A percentile compares a stretch with the other conserved stretches of the same genome.
Evolutionary conservation across 2,888 invertebrate genomes (phyloP).

Genomic region (Emmelina monodactyla): DNA sequence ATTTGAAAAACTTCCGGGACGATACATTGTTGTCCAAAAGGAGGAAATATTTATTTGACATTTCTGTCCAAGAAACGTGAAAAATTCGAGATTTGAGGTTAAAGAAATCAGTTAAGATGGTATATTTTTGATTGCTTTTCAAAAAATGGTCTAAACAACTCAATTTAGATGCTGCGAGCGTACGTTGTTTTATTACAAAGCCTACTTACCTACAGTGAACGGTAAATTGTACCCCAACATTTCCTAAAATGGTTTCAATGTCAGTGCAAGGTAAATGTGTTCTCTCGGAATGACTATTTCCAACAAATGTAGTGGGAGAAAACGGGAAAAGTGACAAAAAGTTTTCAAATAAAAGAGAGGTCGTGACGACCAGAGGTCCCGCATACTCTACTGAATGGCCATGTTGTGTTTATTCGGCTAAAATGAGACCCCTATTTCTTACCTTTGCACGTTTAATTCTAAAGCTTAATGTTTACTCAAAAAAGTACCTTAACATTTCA

Average conservation of each 20-base stretch:
- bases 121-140: no score
- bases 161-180: not conserved
- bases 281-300: slow-evolving; percentile 29
- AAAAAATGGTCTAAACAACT: no score
- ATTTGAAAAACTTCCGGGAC: no score
- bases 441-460: slow-evolving; percentile 25
- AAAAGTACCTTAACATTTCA: not conserved
- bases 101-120: no score
- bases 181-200: slow-evolving; percentile 1
- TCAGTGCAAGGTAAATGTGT: slow-evolving; percentile 38
- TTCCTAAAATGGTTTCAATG: slow-evolving; percentile 33
- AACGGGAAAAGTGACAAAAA: slow-evolving; percentile 42
- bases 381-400: slow-evolving; percentile 41
- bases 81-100: no score
- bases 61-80: no score
- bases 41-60: no score
- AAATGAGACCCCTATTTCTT: slow-evolving; percentile 42
- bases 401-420: slow-evolving; percentile 58
- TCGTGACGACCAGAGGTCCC: slow-evolving; percentile 33
- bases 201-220: not conserved
- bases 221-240: slow-evolving; percentile 21
- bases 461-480: not conserved
- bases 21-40: slow-evolving; percentile 1
- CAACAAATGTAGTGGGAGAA: slow-evolving; percentile 33
- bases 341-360: slow-evolving; percentile 44